A percentile compares a stretch with the other conserved stretches of the same genome.
These are phyloP conservation scores for Muntiacus muntjak DNA, from an alignment of 2,113 vertebrate species.

Conservation along the genomic window DNA sequence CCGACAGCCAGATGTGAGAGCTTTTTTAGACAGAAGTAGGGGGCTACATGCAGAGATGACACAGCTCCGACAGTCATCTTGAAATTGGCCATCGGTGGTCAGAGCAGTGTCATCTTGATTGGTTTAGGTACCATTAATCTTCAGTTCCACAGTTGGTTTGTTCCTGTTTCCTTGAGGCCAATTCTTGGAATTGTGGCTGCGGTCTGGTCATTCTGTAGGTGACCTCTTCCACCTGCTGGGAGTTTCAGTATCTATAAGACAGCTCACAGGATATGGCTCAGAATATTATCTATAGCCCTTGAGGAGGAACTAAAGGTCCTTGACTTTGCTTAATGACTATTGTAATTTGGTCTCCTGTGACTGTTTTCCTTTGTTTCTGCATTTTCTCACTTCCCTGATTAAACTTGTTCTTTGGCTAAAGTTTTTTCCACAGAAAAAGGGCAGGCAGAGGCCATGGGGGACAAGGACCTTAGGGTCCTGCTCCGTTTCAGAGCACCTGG, in stretches of 20 bases:
- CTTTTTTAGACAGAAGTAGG: not conserved
- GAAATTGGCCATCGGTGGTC: not conserved
- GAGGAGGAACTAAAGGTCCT: not conserved
- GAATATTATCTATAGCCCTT: not conserved
- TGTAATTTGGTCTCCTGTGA: not conserved
- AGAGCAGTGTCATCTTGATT: not conserved
- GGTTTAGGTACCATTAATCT: not conserved
- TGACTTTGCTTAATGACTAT: not conserved
- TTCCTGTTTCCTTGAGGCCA: not conserved
- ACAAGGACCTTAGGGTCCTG: not conserved
- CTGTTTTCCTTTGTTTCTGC: not conserved
- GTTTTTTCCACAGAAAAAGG: not conserved
- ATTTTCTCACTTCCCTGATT: not conserved
- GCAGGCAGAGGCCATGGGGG: not conserved
- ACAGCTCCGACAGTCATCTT: not conserved
- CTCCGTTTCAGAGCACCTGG: not conserved
- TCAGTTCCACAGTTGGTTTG: not conserved
- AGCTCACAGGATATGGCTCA: not conserved
- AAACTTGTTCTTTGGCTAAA: not conserved
- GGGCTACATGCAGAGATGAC: not conserved
- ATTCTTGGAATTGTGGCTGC: not conserved
- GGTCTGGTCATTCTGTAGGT: not conserved
- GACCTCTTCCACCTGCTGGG: not conserved
- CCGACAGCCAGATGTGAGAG: not conserved
- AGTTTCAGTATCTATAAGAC: not conserved